Evolutionary conservation across 2,888 invertebrate species (phyloP).

Genomic region (Luffia ferchaultella): DNA sequence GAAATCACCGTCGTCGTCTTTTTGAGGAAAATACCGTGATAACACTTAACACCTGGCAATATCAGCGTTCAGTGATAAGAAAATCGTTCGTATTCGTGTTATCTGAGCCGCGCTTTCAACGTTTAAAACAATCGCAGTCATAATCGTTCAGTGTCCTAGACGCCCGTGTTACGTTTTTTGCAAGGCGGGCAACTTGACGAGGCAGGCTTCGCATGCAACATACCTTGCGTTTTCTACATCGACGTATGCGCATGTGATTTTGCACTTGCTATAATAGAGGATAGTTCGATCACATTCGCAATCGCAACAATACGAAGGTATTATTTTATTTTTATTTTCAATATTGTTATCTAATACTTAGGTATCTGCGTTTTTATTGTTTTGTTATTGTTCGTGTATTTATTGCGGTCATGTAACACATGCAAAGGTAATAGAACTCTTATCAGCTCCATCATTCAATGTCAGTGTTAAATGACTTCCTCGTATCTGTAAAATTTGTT

Average conservation of each 20-base stretch:
- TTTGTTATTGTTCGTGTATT: not conserved
- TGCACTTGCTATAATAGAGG: not conserved
- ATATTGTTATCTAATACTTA: not conserved
- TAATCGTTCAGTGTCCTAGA: not conserved
- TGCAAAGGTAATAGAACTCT: not conserved
- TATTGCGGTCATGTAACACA: not conserved
- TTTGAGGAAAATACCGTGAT: not conserved
- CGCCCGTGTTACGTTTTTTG: not conserved
- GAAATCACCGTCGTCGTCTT: not conserved
- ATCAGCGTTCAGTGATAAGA: not conserved
- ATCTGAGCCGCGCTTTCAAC: not conserved
- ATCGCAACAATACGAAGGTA: not conserved
- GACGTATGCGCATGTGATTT: not conserved
- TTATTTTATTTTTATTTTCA: not conserved
- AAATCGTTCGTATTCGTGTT: not conserved
- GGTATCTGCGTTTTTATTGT: not conserved
- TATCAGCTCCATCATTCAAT: conserved; percentile 3
- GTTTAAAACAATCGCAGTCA: too few species aligned
- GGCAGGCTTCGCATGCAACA: not conserved
- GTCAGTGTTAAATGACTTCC: conserved; percentile 2
- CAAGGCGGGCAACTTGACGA: not conserved
- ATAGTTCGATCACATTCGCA: not conserved
- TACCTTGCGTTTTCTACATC: not conserved
- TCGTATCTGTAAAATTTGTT: too few species aligned
- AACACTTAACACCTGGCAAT: not conserved